These are phyloP conservation scores for Oryzias melastigma DNA, from an alignment of 2,113 vertebrate genomes.

Conservation along the genomic window DNA sequence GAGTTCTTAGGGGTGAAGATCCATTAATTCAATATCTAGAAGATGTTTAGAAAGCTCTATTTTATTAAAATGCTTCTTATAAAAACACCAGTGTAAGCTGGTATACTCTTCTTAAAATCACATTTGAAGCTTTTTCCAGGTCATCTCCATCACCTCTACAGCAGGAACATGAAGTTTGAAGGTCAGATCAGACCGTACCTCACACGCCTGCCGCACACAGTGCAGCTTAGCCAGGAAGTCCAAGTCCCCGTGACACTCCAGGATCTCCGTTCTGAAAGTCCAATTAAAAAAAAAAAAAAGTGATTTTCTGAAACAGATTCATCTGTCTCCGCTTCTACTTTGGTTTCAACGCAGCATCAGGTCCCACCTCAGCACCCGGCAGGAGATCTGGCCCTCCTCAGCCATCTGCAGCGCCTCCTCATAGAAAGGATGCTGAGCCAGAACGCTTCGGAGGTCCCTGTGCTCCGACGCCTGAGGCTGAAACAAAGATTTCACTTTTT, in stretches of 20 bases:
- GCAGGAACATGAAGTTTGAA: no score
- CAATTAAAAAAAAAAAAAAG: not conserved
- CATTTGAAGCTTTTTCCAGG: not conserved
- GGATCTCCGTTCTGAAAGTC: constrained; percentile 85
- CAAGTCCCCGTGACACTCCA: constrained; percentile 90
- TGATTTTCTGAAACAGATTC: not conserved
- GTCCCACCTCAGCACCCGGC: constrained; percentile 86
- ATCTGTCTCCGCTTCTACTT: no score
- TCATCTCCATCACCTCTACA: no score
- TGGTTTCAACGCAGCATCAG: no score
- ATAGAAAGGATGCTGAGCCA: constrained; percentile 82
- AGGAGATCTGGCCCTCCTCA: constrained; percentile 91
- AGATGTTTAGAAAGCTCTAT: no score
- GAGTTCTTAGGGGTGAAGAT: no score
- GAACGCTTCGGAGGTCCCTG: constrained; percentile 72
- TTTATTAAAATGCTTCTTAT: no score
- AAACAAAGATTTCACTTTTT: not conserved
- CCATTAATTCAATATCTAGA: no score
- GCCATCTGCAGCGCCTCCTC: constrained; percentile 92
- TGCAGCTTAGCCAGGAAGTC: constrained; percentile 97
- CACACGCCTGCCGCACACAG: constrained; percentile 92
- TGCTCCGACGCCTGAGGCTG: constrained; percentile 83
- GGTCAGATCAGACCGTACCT: constrained; percentile 76
- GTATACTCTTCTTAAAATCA: no score
- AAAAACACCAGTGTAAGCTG: no score